Evolutionary conservation across 37 sponge, comb jelly and placozoan genomes (phyloP).

Genomic region (Crambe crambe): DNA sequence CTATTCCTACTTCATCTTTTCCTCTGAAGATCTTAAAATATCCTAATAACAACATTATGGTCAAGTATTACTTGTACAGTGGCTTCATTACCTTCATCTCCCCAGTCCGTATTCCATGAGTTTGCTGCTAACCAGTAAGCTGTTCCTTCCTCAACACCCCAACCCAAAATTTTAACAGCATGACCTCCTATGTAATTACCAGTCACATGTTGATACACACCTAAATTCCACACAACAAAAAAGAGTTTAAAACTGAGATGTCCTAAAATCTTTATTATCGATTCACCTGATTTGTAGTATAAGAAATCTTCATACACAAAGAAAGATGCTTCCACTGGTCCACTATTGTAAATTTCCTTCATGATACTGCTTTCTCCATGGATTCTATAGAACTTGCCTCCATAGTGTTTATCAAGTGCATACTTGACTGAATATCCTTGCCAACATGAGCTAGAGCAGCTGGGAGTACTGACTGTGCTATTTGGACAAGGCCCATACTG

Average conservation of each 20-base stretch:
- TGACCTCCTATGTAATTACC: slow-evolving; percentile 85
- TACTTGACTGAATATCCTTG: slow-evolving; percentile 61
- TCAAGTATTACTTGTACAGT: not conserved
- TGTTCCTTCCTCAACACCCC: slow-evolving; percentile 89
- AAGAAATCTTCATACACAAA: slow-evolving; percentile 92
- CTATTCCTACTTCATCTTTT: slow-evolving; percentile 91
- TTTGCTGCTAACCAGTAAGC: slow-evolving; percentile 98
- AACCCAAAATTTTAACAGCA: slow-evolving; percentile 92
- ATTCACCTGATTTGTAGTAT: slow-evolving; percentile 85
- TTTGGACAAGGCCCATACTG: slow-evolving; percentile 39
- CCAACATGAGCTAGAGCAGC: slow-evolving; percentile 67
- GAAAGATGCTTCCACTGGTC: slow-evolving; percentile 96
- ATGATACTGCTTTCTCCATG: slow-evolving; percentile 64
- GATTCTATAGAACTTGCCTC: slow-evolving; percentile 67
- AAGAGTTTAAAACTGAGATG: not conserved
- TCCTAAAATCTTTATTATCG: not conserved
- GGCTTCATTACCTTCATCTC: slow-evolving; percentile 76
- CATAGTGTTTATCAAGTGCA: slow-evolving; percentile 78
- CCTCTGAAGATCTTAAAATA: slow-evolving; percentile 96
- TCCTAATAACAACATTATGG: slow-evolving; percentile 37
- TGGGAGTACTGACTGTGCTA: slow-evolving; percentile 46
- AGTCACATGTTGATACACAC: slow-evolving; percentile 83
- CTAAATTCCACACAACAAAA: slow-evolving; percentile 26
- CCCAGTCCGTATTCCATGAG: slow-evolving; percentile 98
- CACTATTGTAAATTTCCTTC: slow-evolving; percentile 97